Conservation (phyloP, 2,113 vertebrate species). For the Macrotis lagotis region DNA sequence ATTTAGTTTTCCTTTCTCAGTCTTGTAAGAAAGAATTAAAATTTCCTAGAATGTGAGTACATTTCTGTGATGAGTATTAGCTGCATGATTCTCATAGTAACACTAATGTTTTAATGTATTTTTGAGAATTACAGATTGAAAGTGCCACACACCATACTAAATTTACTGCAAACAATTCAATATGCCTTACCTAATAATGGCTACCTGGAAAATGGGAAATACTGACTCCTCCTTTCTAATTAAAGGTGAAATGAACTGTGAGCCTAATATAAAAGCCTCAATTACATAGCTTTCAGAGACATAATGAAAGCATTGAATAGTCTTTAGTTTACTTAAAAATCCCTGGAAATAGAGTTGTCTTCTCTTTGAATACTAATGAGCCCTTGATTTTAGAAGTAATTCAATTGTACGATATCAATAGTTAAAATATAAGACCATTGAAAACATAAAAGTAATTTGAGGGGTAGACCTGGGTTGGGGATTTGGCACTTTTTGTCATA, state of each 20-base stretch:
- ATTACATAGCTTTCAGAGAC: conserved; percentile 8
- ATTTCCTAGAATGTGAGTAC: conserved; percentile 61
- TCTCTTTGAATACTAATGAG: not conserved
- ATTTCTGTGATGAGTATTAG: conserved; percentile 53
- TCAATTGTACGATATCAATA: conserved; percentile 22
- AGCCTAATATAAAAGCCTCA: not conserved
- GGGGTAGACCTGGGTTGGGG: not conserved
- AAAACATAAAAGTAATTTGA: conserved; percentile 3
- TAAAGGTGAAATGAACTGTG: conserved; percentile 11
- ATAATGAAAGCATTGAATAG: not conserved
- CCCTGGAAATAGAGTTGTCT: not conserved
- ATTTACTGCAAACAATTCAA: conserved; percentile 34
- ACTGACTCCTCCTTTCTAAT: conserved; percentile 24
- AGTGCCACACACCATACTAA: conserved; percentile 48
- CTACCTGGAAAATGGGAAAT: conserved; percentile 51
- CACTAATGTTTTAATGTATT: conserved; percentile 62
- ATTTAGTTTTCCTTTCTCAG: conserved; percentile 51
- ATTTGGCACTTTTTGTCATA: not conserved
- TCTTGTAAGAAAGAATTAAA: conserved; percentile 50
- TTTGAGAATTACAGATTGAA: conserved; percentile 62
- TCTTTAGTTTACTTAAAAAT: conserved; percentile 35
- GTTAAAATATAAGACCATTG: conserved; percentile 26
- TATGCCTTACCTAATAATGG: conserved; percentile 43
- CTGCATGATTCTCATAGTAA: conserved; percentile 53
- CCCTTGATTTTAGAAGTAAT: conserved; percentile 6